Evolutionary conservation across 2,888 invertebrate genomes (phyloP).

Genomic region (Cinara cedri): DNA sequence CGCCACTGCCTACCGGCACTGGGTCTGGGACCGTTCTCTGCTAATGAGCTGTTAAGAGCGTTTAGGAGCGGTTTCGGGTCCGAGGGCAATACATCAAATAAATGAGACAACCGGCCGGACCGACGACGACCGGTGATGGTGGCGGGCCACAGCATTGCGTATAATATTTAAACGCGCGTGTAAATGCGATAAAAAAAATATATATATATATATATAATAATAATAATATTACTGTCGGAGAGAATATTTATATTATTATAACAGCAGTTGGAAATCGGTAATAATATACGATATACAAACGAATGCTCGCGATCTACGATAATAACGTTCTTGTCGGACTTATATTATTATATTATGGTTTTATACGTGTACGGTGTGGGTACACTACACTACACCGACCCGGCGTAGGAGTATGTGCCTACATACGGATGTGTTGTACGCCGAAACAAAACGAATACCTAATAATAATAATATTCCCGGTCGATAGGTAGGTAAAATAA

Average conservation of each 20-base stretch:
- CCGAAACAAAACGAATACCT: no score
- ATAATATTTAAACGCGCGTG: neutral
- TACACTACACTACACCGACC: no score
- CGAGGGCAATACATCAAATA: slow-evolving; percentile 53
- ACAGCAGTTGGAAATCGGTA: neutral
- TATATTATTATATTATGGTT: no score
- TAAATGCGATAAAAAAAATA: neutral
- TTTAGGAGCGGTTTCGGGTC: slow-evolving; percentile 52
- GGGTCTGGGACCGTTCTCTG: slow-evolving; percentile 3
- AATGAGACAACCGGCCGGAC: slow-evolving; percentile 48
- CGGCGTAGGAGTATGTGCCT: slow-evolving; percentile 7
- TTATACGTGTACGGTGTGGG: no score
- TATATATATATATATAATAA: neutral
- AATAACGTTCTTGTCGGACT: no score
- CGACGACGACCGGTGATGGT: neutral
- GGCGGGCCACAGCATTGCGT: no score
- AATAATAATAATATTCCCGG: no score
- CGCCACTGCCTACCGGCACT: neutral
- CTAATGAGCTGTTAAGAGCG: slow-evolving; percentile 57
- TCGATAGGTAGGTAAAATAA: no score
- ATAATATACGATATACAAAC: no score
- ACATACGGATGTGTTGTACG: no score
- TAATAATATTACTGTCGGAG: neutral
- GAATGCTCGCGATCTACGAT: no score
- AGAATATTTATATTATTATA: no score